phyloP scores from a whole-genome alignment of 1,140 invertebrate genomes.

The Riptortus pedestris region DNA sequence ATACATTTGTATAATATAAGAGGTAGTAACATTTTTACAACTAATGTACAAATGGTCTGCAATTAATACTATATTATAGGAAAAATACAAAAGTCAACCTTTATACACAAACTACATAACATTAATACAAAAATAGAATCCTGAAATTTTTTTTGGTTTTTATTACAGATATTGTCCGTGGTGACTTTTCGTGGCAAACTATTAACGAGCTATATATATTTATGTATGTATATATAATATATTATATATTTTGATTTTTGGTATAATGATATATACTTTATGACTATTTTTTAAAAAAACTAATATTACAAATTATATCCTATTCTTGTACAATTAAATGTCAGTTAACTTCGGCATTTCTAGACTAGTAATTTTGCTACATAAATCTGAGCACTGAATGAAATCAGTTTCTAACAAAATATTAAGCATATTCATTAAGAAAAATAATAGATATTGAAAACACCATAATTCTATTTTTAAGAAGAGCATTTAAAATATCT shows the following conservation, averaged over 20 bases:
- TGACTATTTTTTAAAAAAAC: neutral
- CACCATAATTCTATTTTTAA: too few relatives aligned
- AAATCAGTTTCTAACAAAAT: too few relatives aligned
- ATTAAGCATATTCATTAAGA: too few relatives aligned
- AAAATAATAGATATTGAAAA: too few relatives aligned
- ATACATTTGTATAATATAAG: conserved; percentile 20
- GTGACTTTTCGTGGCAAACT: neutral
- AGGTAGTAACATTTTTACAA: conserved; percentile 21
- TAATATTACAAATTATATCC: too few relatives aligned
- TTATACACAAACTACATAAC: conserved; percentile 26
- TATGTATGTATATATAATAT: neutral
- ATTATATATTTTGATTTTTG: conserved; percentile 5
- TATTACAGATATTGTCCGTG: conserved; percentile 14
- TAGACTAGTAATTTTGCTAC: neutral
- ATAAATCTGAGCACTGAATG: neutral
- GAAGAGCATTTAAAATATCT: too few relatives aligned
- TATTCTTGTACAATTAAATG: too few relatives aligned
- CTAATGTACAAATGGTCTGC: conserved; percentile 22
- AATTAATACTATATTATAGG: conserved; percentile 20
- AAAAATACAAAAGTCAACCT: conserved; percentile 24
- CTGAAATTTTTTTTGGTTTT: conserved; percentile 8
- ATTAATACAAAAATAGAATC: conserved; percentile 26
- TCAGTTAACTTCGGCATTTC: too few relatives aligned
- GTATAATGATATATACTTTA: neutral
- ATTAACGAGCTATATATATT: conserved; percentile 4